Conservation (phyloP, 2,113 vertebrate genomes). For the Sylvietta virens region DNA sequence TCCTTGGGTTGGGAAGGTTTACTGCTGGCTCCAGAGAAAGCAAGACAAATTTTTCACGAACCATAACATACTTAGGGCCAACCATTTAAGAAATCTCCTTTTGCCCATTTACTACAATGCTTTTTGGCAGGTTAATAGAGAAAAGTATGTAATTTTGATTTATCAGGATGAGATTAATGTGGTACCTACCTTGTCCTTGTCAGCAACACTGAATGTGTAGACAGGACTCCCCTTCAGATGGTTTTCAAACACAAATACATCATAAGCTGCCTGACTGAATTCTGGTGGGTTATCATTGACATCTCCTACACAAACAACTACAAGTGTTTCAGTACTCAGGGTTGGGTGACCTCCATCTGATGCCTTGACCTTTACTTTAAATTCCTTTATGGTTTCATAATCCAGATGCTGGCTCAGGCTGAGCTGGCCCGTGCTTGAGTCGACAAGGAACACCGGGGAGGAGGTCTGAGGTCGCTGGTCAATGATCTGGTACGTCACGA, state of each 20-base stretch:
- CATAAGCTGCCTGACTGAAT: conserved; percentile 67
- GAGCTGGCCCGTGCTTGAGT: conserved; percentile 51
- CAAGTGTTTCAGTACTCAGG: neutral
- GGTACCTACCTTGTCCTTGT: conserved; percentile 72
- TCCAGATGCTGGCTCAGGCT: conserved; percentile 65
- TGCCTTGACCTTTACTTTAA: conserved; percentile 66
- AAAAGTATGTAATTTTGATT: neutral
- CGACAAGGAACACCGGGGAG: conserved; percentile 33
- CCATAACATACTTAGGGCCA: neutral
- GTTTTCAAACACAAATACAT: conserved; percentile 70
- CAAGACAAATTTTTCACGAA: neutral
- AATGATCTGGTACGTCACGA: conserved; percentile 56
- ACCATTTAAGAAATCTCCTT: neutral
- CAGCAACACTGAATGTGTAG: conserved; percentile 67
- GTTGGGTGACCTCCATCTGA: conserved; percentile 68
- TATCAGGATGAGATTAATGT: neutral
- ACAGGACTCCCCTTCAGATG: conserved; percentile 64
- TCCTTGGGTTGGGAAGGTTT: neutral
- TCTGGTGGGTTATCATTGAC: conserved; percentile 76
- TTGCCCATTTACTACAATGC: neutral
- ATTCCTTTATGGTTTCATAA: conserved; percentile 59
- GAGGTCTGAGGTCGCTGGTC: conserved; percentile 49
- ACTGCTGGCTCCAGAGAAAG: neutral
- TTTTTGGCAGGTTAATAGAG: neutral
- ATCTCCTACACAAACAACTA: conserved; percentile 67